Conservation (phyloP, 2,888 invertebrate genomes). For the Cephus spinipes region DNA sequence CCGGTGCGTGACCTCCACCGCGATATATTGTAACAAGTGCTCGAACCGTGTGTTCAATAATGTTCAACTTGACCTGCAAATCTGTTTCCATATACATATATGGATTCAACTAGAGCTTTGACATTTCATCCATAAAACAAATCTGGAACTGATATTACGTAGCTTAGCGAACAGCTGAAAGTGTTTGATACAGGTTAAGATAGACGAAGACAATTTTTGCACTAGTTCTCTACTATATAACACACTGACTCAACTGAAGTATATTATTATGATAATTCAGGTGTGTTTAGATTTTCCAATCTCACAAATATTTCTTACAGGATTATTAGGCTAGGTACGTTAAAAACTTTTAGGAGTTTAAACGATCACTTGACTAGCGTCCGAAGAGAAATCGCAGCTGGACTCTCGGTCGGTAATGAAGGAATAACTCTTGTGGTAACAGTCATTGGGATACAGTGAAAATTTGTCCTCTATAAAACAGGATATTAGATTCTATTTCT, state of each 20-base stretch:
- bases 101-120: not conserved
- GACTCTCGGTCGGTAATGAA: not conserved
- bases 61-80: conserved; percentile 29
- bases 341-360: not conserved
- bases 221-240: not conserved
- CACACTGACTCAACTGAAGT: not conserved
- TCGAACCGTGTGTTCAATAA: conserved; percentile 21
- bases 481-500: conserved; percentile 1
- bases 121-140: too few species aligned
- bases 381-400: not conserved
- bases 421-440: not conserved
- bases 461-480: not conserved
- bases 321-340: not conserved
- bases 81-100: conserved; percentile 26
- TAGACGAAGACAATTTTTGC: not conserved
- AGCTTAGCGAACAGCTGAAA: not conserved
- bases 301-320: not conserved
- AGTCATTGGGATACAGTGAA: not conserved
- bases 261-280: not conserved
- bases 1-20: not conserved
- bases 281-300: not conserved
- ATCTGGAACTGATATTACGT: too few species aligned
- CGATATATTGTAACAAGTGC: not conserved
- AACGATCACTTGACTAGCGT: not conserved
- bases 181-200: not conserved